Percentiles rank a stretch among this genome's conserved stretches.
Evolutionary conservation across 2,888 invertebrate species (phyloP).

Genomic region (Drosophila anomelani): DNA sequence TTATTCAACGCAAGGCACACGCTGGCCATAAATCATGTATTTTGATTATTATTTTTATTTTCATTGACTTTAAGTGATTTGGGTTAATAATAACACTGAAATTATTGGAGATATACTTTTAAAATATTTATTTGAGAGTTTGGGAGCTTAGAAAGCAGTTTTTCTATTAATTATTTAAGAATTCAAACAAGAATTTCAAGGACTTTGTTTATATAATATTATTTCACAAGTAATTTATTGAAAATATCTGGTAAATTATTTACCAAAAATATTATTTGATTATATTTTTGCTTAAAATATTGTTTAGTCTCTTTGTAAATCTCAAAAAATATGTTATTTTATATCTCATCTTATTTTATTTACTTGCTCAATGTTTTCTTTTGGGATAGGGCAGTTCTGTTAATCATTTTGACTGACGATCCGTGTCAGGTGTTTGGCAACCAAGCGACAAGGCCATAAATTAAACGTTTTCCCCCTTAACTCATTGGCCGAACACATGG

Average conservation of each 20-base stretch:
- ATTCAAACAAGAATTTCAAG: too few relatives aligned
- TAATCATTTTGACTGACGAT: constrained; percentile 43
- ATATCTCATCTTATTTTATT: neutral
- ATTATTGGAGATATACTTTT: neutral
- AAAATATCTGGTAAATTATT: neutral
- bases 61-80: neutral
- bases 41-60: constrained; percentile 5
- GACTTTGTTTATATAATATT: too few relatives aligned
- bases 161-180: too few relatives aligned
- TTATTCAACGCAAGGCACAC: constrained; percentile 31
- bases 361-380: constrained; percentile 9
- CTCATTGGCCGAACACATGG: constrained; percentile 38
- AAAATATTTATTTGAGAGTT: neutral
- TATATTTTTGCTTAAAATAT: neutral
- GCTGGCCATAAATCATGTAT: constrained; percentile 14
- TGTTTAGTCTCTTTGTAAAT: too few relatives aligned
- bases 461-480: constrained; percentile 29
- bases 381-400: constrained; percentile 38
- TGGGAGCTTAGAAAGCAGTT: too few relatives aligned
- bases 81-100: neutral
- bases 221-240: too few relatives aligned
- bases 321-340: neutral
- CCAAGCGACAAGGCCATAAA: constrained; percentile 53
- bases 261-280: neutral
- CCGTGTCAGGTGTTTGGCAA: constrained; percentile 64